Conservation (phyloP, 37 sponge, comb jelly and placozoan species). For the Crambe crambe region DNA sequence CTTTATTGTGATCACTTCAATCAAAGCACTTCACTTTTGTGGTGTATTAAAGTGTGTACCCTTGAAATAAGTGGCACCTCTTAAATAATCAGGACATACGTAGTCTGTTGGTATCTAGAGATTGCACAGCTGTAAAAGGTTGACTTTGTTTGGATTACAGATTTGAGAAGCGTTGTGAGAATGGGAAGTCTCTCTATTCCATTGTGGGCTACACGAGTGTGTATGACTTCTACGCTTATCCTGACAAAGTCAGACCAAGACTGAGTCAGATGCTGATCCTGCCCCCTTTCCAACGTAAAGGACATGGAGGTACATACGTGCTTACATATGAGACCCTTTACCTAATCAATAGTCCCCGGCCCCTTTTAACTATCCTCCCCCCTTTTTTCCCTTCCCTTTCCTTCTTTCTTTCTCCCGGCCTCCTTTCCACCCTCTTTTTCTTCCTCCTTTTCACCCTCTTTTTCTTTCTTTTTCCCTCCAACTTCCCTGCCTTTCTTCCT, state of each 20-base stretch:
- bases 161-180: neutral
- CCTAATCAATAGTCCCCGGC: neutral
- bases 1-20: too few species aligned
- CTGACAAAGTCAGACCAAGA: conserved; percentile 83
- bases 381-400: neutral
- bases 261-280: conserved; percentile 92
- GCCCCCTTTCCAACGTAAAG: conserved; percentile 87
- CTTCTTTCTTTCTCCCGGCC: neutral
- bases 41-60: too few species aligned
- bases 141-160: too few species aligned
- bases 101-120: too few species aligned
- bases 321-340: neutral
- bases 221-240: conserved; percentile 89
- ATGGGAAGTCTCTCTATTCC: conserved; percentile 28
- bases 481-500: neutral
- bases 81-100: too few species aligned
- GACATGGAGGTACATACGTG: conserved; percentile 73
- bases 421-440: neutral
- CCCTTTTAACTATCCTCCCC: neutral
- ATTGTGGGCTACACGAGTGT: conserved; percentile 85
- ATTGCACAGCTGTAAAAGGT: too few species aligned
- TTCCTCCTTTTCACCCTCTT: neutral
- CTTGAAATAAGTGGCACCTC: too few species aligned
- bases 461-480: neutral
- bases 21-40: too few species aligned